A percentile compares a stretch with the other conserved stretches of the same genome.
These are phyloP conservation scores for Zaprionus obscuricornis DNA, from an alignment of 2,888 invertebrate genomes.

Conservation along the genomic window DNA sequence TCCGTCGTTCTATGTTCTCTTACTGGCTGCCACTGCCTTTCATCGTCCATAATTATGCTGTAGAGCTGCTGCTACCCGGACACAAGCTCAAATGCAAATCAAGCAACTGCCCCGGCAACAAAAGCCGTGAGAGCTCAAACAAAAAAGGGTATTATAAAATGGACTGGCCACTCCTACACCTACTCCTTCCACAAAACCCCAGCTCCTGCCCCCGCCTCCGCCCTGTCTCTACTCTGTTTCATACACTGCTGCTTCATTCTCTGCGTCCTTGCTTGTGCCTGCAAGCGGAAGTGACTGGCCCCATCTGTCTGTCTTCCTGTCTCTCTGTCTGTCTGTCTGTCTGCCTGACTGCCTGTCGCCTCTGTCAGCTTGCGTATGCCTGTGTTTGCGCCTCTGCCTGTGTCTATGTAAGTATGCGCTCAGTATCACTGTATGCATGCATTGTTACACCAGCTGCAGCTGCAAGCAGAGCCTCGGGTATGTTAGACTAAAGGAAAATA, in stretches of 20 bases:
- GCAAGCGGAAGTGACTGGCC: constrained; percentile 51
- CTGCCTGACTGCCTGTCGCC: constrained; percentile 9
- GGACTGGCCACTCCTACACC: too few species aligned
- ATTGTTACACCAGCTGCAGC: constrained; percentile 29
- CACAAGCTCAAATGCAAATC: constrained; percentile 53
- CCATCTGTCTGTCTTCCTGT: constrained; percentile 35
- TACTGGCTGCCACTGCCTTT: constrained; percentile 23
- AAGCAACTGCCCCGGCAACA: constrained; percentile 58
- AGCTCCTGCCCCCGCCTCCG: too few species aligned
- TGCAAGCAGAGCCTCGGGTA: neutral
- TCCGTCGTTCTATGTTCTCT: too few species aligned
- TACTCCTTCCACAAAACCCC: too few species aligned
- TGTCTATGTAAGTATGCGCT: constrained; percentile 12
- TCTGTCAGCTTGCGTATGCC: constrained; percentile 14
- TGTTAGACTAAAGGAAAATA: neutral
- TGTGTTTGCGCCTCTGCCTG: constrained; percentile 1
- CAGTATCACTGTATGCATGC: constrained; percentile 6
- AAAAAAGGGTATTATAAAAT: constrained; percentile 69
- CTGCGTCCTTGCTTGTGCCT: neutral
- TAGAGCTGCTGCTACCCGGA: constrained; percentile 12
- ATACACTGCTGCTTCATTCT: too few species aligned
- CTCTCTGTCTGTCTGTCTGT: constrained; percentile 1
- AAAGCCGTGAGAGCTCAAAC: constrained; percentile 48
- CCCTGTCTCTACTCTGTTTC: too few species aligned
- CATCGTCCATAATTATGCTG: constrained; percentile 54